Evolutionary conservation across 2,888 invertebrate genomes (phyloP).

Genomic region (Mylabris sibirica): DNA sequence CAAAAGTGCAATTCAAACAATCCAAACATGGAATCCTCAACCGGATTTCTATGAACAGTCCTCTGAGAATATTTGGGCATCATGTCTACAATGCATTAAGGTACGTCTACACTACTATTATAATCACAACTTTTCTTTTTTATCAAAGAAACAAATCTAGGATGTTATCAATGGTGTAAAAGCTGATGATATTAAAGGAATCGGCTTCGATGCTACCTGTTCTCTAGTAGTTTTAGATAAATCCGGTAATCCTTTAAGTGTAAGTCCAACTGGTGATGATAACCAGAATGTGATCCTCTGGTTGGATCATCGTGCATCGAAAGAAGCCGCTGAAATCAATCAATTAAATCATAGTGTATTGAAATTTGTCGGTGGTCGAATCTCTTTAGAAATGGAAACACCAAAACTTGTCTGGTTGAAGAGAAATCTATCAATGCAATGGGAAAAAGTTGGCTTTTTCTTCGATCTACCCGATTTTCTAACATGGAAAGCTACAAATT

Average conservation of each 20-base stretch:
- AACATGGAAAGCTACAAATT: conserved; percentile 89
- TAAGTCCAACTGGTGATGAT: conserved; percentile 72
- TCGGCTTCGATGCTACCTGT: conserved; percentile 97
- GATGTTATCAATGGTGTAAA: conserved; percentile 66
- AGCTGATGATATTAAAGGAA: conserved; percentile 73
- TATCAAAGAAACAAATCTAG: conserved; percentile 57
- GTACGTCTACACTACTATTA: conserved; percentile 63
- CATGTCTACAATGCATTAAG: conserved; percentile 77
- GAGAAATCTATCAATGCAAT: conserved; percentile 69
- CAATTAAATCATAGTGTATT: conserved; percentile 76
- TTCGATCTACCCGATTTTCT: conserved; percentile 95
- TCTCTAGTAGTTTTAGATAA: conserved; percentile 84
- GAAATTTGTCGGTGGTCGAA: conserved; percentile 87
- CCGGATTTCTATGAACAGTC: conserved; percentile 89
- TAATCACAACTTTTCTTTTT: background rate
- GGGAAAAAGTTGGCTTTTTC: conserved; percentile 76
- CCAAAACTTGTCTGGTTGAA: conserved; percentile 96
- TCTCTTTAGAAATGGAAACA: conserved; percentile 96
- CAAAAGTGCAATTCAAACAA: conserved; percentile 69
- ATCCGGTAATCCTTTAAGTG: conserved; percentile 73
- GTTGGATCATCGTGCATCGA: conserved; percentile 89
- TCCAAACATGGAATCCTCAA: conserved; percentile 80
- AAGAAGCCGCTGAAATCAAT: conserved; percentile 84
- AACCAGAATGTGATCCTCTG: conserved; percentile 87
- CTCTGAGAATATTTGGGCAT: conserved; percentile 86